Evolutionary conservation across 1,140 invertebrate genomes (phyloP), one percentile per base, ranked within the genome.

Genomic region (Leptinotarsa defecta): DNA sequence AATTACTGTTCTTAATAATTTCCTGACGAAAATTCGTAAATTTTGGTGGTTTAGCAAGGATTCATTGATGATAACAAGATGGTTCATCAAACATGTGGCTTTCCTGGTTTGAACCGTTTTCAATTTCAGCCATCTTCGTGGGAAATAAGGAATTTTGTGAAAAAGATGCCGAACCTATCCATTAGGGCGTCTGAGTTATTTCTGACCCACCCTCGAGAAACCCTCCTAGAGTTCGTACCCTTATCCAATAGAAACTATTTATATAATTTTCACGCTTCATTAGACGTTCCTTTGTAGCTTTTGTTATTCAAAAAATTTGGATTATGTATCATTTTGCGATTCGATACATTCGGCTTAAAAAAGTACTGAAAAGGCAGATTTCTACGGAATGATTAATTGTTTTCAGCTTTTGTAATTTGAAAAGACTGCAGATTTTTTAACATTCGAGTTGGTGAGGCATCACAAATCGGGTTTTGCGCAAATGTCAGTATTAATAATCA

Each of bases 161-260:
- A 48, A 68, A 68, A 34, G 43, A 68, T 68, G 67, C 67, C 67
- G n/a, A 27, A 43, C 67, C 34, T 17, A 65, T 19, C 67, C 34
- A 68, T 68, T 68, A 68, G 67, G 43, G 43, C 24, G 43, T 19
- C 67, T 43, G 34, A n/a, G 43, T 43, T 68, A 68, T 68, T 68
- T 68, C 43, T 68, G 67, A 68, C 43, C 67, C 67, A 68, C 67
- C 67, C 67, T 68, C 67, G 67, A 68, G 34, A 48, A 43, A 43
- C 67, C 67, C 67, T 68, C 67, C 67, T 57, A 57, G 52, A 57
- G 52, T 17, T 19, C 52, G 52, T 57, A 57, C 52, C 67, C 34
- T 68, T n/a, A 43, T n/a, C 67, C 67, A 68, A 68, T 68, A 68
- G 67, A 68, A 68, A 68, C 67, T 68, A 68, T 68, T 68, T 68